phyloP scores from a whole-genome alignment of 2,797 vertebrate genomes.

The Adrianichthys oophorus region DNA sequence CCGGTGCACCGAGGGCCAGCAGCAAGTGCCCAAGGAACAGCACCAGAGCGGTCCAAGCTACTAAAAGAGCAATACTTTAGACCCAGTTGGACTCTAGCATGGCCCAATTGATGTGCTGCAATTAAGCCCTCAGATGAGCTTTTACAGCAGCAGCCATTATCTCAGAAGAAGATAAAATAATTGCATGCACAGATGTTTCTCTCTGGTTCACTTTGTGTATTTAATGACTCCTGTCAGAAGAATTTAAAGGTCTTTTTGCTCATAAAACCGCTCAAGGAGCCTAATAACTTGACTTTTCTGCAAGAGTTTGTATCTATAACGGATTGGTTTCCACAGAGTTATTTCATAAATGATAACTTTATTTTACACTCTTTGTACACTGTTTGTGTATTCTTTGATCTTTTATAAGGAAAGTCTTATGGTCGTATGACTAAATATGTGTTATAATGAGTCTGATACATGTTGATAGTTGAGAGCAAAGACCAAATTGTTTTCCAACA shows the following conservation, averaged over 20 bases:
- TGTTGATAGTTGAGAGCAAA: too few species aligned
- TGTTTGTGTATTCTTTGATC: constrained; percentile 26
- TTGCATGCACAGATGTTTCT: constrained; percentile 52
- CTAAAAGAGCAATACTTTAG: too few species aligned
- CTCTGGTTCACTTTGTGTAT: constrained; percentile 48
- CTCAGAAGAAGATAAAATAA: constrained; percentile 36
- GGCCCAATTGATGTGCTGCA: too few species aligned
- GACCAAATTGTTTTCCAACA: too few species aligned
- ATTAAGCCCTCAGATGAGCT: too few species aligned
- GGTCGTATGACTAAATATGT: too few species aligned
- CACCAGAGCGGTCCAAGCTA: too few species aligned
- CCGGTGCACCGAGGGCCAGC: too few species aligned
- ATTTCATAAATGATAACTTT: constrained; percentile 29
- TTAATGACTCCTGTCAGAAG: constrained; percentile 54
- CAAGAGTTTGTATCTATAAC: constrained; percentile 32
- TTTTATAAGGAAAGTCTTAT: not conserved
- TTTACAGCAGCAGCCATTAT: constrained; percentile 39
- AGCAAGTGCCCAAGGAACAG: too few species aligned
- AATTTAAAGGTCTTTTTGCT: constrained; percentile 46
- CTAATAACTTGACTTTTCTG: constrained; percentile 38
- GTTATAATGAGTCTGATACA: too few species aligned
- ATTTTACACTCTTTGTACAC: constrained; percentile 6
- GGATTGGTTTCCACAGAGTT: constrained; percentile 23
- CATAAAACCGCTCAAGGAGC: constrained; percentile 43
- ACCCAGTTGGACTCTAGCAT: too few species aligned